Percentiles rank a stretch among this genome's conserved stretches.
These are phyloP conservation scores for Julus scanicus DNA, from an alignment of 2,888 invertebrate species.

Conservation along the genomic window DNA sequence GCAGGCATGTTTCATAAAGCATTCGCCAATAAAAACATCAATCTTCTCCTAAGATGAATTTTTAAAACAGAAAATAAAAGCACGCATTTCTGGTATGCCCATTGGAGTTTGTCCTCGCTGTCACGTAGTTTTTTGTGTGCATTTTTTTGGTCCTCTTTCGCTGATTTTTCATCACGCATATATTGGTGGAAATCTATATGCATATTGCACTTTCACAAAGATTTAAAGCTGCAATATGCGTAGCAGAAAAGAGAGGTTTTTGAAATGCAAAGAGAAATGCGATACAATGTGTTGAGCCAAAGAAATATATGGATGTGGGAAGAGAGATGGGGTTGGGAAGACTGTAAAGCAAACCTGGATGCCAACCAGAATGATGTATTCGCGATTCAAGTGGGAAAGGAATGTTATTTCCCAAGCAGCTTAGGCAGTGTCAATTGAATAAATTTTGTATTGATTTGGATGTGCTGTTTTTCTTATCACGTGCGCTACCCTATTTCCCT, in stretches of 20 bases:
- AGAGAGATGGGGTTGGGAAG: constrained; percentile 40
- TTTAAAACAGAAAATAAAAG: constrained; percentile 5
- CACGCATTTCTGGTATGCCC: background rate
- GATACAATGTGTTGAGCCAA: background rate
- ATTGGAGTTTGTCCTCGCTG: background rate
- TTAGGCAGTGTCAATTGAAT: constrained; percentile 52
- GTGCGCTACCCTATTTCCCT: constrained; percentile 44
- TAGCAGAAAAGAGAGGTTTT: background rate
- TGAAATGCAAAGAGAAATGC: background rate
- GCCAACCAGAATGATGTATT: constrained; percentile 47
- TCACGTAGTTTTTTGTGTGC: background rate
- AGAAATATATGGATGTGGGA: background rate
- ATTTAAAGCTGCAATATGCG: background rate
- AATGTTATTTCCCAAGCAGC: constrained; percentile 52
- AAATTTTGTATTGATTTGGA: constrained; percentile 50
- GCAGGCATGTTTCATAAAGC: constrained; percentile 26
- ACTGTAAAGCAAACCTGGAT: constrained; percentile 45
- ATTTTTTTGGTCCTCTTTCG: background rate
- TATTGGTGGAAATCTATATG: background rate
- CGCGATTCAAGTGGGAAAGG: constrained; percentile 48
- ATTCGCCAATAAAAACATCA: constrained; percentile 43
- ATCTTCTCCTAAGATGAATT: constrained; percentile 16
- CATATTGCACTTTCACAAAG: background rate
- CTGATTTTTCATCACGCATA: constrained; percentile 32
- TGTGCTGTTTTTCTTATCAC: constrained; percentile 46